Conservation (phyloP, 2,113 vertebrate genomes). For the Strix uralensis region DNA sequence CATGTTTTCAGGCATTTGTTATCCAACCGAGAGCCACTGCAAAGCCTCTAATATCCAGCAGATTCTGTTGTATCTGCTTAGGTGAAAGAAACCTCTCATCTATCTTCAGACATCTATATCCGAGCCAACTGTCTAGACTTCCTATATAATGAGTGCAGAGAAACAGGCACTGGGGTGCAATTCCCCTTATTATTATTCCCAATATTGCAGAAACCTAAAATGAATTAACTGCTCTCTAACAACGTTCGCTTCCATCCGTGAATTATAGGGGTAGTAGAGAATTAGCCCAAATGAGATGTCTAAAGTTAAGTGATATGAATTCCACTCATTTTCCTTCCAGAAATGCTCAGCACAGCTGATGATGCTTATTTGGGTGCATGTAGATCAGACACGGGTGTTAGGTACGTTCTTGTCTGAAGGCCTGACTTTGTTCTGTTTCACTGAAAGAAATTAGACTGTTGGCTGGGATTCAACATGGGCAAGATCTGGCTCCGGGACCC, state of each 20-base stretch:
- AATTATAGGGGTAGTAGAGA: not conserved
- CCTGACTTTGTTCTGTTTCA: not conserved
- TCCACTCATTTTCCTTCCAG: not conserved
- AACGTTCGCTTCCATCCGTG: not conserved
- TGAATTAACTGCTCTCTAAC: not conserved
- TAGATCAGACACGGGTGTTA: not conserved
- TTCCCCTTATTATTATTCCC: not conserved
- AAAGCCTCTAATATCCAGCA: not conserved
- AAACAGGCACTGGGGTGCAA: not conserved
- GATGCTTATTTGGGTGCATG: not conserved
- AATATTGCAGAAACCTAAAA: not conserved
- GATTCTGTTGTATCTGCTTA: not conserved
- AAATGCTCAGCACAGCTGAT: not conserved
- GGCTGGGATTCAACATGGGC: not conserved
- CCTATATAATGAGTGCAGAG: not conserved
- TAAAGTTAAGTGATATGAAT: not conserved
- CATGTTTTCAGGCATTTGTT: not conserved
- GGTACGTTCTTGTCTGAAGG: not conserved
- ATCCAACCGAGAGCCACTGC: not conserved
- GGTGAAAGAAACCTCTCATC: not conserved
- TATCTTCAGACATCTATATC: not conserved
- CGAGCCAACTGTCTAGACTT: not conserved
- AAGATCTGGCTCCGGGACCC: not conserved
- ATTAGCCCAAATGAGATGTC: not conserved
- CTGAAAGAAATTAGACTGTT: not conserved